Percentiles rank a stretch among this genome's conserved stretches.
These are phyloP conservation scores for Trichomalopsis sarcophagae DNA, from an alignment of 1,140 invertebrate species.

Conservation along the genomic window DNA sequence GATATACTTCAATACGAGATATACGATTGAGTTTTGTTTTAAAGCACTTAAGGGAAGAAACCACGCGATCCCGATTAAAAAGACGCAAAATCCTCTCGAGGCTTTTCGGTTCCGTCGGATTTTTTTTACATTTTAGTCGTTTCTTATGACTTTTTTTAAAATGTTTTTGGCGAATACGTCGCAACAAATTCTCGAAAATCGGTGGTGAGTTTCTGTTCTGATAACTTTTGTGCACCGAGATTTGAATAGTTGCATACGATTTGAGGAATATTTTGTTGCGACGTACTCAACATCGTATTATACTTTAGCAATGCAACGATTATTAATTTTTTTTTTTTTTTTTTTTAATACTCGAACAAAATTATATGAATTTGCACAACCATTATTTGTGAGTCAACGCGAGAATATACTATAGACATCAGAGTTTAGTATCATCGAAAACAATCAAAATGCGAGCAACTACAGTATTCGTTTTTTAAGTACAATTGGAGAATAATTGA, in stretches of 20 bases:
- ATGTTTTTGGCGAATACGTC: background rate
- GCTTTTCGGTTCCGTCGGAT: constrained; percentile 45
- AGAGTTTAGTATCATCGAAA: constrained; percentile 24
- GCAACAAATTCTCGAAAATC: background rate
- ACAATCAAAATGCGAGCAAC: background rate
- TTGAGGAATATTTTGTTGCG: background rate
- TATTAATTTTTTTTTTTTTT: constrained; percentile 19
- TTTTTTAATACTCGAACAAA: constrained; percentile 24
- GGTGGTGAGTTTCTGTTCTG: too few relatives aligned
- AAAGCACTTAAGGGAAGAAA: constrained; percentile 74
- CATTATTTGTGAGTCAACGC: constrained; percentile 48
- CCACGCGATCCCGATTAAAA: constrained; percentile 64
- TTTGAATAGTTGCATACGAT: background rate
- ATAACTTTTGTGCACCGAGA: too few relatives aligned
- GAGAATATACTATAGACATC: constrained; percentile 10
- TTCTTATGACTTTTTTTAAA: background rate
- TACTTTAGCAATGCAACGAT: constrained; percentile 22
- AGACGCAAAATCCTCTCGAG: constrained; percentile 49
- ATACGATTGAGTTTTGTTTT: constrained; percentile 65
- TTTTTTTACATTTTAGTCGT: constrained; percentile 7
- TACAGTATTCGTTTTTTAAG: background rate
- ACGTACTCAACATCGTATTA: background rate
- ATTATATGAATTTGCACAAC: constrained; percentile 54
- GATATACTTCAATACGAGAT: constrained; percentile 62
- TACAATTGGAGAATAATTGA: constrained; percentile 5